Evolutionary conservation across 2,797 vertebrate genomes (phyloP).

Genomic region (Propithecus deckenii): DNA sequence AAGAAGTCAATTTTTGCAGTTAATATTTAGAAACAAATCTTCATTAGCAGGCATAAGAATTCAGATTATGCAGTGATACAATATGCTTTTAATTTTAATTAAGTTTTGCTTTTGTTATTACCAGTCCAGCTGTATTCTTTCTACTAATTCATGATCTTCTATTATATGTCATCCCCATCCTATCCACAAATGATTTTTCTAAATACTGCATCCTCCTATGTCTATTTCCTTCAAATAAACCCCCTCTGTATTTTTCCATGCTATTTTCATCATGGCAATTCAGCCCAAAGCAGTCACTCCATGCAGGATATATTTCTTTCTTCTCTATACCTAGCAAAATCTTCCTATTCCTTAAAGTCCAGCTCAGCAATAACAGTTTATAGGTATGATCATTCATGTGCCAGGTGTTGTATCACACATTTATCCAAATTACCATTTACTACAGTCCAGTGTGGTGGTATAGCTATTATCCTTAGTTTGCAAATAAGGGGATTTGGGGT

Average conservation of each 20-base stretch:
- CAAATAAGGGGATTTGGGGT: background rate
- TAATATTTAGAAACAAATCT: background rate
- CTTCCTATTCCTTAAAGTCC: background rate
- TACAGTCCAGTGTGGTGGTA: background rate
- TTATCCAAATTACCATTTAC: background rate
- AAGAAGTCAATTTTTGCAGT: background rate
- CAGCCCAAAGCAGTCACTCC: background rate
- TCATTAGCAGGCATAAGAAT: background rate
- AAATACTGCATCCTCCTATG: background rate
- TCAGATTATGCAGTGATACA: background rate
- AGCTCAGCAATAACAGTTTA: background rate
- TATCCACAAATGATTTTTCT: background rate
- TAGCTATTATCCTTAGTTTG: background rate
- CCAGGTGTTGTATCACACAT: background rate
- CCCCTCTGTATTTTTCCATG: background rate
- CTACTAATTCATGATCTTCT: background rate
- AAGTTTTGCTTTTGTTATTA: background rate
- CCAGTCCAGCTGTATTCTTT: background rate
- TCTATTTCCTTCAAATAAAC: background rate
- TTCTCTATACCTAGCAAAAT: background rate
- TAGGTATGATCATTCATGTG: background rate
- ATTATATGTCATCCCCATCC: background rate
- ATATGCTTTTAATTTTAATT: background rate
- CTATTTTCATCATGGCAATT: background rate
- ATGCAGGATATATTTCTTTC: background rate